Evolutionary conservation across 1,140 invertebrate genomes (phyloP), one percentile per base, ranked within the genome.

Genomic region (Ceratina calcarata): DNA sequence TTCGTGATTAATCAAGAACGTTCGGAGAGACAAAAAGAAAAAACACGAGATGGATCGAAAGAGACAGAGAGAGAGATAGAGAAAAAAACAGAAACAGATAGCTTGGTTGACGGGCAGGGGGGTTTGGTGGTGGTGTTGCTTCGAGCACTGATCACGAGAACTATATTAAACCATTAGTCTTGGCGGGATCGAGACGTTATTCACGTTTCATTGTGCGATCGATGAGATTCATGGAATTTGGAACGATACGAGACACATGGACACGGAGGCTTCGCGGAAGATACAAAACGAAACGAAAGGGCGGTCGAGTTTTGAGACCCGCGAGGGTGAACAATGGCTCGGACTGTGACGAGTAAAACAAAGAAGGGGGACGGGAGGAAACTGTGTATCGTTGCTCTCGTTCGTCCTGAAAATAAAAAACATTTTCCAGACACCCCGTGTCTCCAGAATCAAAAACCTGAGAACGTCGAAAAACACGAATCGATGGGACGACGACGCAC

Each of bases 1-100:
- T 84, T 80, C 81, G 62, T 83, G 72, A 80, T 84, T 84, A 84
- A 84, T 84, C 77, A 55, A 67, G 65, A 27, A 51, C 61, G 55
- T 57, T 18, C 57, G 24, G 76, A 83, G 81, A 84, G 65, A 83
- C 76, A 84, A 74, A 84, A 73, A 79, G 22, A 32, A 70, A 78
- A 72, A 69, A 77, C 75, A 72, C 58, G 75, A 61, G 55, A 69
- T 7, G 24, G 58, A 67, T 24, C 7, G 22, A 55, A 3, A 49
- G n/a, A 58, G 65, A 67, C 22, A 80, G 57, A 80, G 4, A 80
- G 55, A 80, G 22, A 62, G 18, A 62, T 13, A 58, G 65, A 55
- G 12, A 55, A 45, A 45, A 45, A 45, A 45, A 66, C n/a, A 80
- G n/a, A 80, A 37, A 80, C 18, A 76, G 64, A 74, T 20, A 79